These are phyloP conservation scores for Cabera pusaria DNA, from an alignment of 2,888 invertebrate species.

Conservation along the genomic window DNA sequence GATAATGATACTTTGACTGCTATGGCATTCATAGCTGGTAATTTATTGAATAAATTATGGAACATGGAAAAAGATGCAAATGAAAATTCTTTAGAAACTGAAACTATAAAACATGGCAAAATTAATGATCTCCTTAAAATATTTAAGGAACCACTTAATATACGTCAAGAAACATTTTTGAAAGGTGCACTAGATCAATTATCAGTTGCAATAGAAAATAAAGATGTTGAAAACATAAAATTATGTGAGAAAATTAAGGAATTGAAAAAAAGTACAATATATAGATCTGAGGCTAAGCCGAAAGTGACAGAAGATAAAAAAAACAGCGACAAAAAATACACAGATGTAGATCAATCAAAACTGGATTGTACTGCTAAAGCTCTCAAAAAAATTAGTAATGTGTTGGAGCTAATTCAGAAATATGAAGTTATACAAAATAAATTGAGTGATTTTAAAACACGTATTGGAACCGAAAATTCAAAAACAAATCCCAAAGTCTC, in stretches of 20 bases:
- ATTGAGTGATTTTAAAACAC: constrained; percentile 41
- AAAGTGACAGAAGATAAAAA: constrained; percentile 24
- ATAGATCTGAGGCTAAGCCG: no score
- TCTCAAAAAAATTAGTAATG: constrained; percentile 54
- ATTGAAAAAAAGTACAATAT: constrained; percentile 35
- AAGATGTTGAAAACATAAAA: constrained; percentile 51
- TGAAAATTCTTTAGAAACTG: constrained; percentile 56
- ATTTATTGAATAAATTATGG: constrained; percentile 72
- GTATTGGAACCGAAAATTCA: neutral
- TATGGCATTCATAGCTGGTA: constrained; percentile 74
- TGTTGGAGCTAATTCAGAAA: constrained; percentile 57
- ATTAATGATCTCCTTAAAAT: constrained; percentile 64
- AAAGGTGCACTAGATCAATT: constrained; percentile 64
- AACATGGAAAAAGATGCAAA: constrained; percentile 63
- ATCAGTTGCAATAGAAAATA: constrained; percentile 55
- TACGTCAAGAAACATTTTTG: constrained; percentile 65
- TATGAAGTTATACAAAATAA: constrained; percentile 55
- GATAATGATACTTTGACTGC: constrained; percentile 73
- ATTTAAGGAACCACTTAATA: constrained; percentile 68
- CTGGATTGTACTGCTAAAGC: constrained; percentile 44
- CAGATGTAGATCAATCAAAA: no score
- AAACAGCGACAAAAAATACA: no score
- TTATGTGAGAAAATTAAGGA: constrained; percentile 56
- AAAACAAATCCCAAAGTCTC: no score
- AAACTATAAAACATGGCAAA: constrained; percentile 64